Evolutionary conservation across 1,140 invertebrate genomes (phyloP).

Genomic region (Leptopilina boulardi): DNA sequence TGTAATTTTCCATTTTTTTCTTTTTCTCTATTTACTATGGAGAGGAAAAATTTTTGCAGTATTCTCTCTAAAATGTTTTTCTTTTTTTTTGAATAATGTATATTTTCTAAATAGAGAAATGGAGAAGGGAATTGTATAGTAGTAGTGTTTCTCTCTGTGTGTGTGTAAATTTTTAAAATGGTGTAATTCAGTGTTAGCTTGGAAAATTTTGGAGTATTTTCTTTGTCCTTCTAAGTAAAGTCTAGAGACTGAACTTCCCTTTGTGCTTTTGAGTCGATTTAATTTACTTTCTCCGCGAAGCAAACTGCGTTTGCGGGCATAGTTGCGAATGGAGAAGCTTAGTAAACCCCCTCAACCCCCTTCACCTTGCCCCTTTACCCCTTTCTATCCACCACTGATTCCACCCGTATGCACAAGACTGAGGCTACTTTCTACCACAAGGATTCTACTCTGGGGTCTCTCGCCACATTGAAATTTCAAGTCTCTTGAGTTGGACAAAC

Average conservation of each 20-base stretch:
- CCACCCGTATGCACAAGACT: slow-evolving; percentile 26
- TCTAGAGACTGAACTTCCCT: slow-evolving; percentile 14
- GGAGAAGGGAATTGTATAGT: background rate
- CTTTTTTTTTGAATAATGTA: background rate
- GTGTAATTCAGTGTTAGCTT: background rate
- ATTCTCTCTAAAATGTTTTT: background rate
- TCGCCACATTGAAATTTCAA: background rate
- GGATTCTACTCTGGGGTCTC: slow-evolving; percentile 12
- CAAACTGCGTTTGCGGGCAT: slow-evolving; percentile 16
- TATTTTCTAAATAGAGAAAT: background rate
- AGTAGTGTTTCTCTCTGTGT: too few species aligned
- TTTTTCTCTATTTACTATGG: too few species aligned
- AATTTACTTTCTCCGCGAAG: slow-evolving; percentile 15
- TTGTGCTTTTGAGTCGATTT: slow-evolving; percentile 28
- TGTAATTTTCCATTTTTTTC: too few species aligned
- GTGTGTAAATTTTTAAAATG: background rate
- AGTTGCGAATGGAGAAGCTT: slow-evolving; percentile 25
- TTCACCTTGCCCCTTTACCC: too few species aligned
- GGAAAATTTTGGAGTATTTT: slow-evolving; percentile 12
- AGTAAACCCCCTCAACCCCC: background rate
- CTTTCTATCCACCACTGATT: too few species aligned
- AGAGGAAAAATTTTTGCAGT: too few species aligned
- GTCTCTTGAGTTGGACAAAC: slow-evolving; percentile 3
- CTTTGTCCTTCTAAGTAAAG: slow-evolving; percentile 30
- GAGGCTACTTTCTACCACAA: background rate